Conservation (phyloP, 1,140 invertebrate species). For the Leptonema lineaticorne region DNA sequence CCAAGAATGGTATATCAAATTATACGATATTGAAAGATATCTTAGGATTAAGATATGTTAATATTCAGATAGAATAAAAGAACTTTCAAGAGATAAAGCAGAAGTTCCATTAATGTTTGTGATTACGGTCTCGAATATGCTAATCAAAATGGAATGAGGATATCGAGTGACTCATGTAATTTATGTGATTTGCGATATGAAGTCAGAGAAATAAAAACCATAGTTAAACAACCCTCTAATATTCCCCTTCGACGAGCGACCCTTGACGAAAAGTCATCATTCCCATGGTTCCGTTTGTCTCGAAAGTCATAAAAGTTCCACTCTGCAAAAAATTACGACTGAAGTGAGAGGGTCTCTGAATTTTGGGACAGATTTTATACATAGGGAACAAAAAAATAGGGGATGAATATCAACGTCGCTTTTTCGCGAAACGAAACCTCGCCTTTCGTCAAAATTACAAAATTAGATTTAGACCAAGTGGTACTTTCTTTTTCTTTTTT, state of each 20-base stretch:
- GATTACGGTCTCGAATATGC: conserved; percentile 2
- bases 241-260: not conserved
- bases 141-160: conserved; percentile 3
- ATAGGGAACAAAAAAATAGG: not conserved
- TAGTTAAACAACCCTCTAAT: not conserved
- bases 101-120: not conserved
- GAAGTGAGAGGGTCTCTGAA: not conserved
- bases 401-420: not conserved
- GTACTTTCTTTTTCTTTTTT: no score
- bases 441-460: no score
- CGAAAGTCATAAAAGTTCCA: conserved; percentile 20
- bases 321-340: not conserved
- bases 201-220: not conserved
- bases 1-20: no score
- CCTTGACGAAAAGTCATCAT: conserved; percentile 20
- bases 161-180: conserved; percentile 18
- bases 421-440: no score
- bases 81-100: no score
- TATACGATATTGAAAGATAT: no score
- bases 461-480: no score
- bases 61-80: no score
- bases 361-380: not conserved
- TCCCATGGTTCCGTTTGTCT: conserved; percentile 4
- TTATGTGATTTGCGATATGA: conserved; percentile 16
- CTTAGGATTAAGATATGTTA: no score